Evolutionary conservation across 2,113 vertebrate species (phyloP), one percentile per base, ranked within the genome.

Genomic region (Apeltes quadracus): DNA sequence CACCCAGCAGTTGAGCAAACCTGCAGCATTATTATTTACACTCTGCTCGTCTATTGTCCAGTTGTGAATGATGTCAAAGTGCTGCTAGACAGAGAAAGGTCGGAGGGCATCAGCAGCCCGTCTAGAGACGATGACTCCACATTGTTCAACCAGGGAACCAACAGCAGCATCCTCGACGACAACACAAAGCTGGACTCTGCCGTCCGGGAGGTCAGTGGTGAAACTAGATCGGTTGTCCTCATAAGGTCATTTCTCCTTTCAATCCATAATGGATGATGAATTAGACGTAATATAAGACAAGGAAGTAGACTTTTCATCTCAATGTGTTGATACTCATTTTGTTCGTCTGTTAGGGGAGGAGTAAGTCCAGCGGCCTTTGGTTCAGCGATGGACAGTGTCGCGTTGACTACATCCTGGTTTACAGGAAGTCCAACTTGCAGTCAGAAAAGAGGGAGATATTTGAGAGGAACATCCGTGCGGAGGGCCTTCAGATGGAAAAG

Each of bases 371-470:
- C 46, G 94, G 95, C 61, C 90, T 97, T 1, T 96, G 95, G 89
- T 97, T 98, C 91, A 94, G 94, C 70, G 95, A 98, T 78, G 95
- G 95, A 18, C 96, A 95, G 76, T 95, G 95, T 85, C 94, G 94
- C 1, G 96, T 98, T 67, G 96, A 98, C 87, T 97, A 97, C 88
- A 95, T 98, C 85, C 93, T 98, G 70, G 96, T 98, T 18, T 97
- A 97, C 44, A 95, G 95, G 90, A 97, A 97, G 92, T 95, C 95
- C 74, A 96, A 89, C 68, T 89, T 88, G 0, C 95, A 96, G 76
- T 92, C 93, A 5, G 96, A 96, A 83, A 97, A 97, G 85, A 95
- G 96, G 81, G 96, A 98, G 78, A 83, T 98, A 43, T 98, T 97
- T 92, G 96, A 97, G 89, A 93, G 96, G 83, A 97, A 98, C 89